Base-by-base conservation (phyloP, 2,797 vertebrate genomes). In the Sternarchorhynchus goeldii region DNA sequence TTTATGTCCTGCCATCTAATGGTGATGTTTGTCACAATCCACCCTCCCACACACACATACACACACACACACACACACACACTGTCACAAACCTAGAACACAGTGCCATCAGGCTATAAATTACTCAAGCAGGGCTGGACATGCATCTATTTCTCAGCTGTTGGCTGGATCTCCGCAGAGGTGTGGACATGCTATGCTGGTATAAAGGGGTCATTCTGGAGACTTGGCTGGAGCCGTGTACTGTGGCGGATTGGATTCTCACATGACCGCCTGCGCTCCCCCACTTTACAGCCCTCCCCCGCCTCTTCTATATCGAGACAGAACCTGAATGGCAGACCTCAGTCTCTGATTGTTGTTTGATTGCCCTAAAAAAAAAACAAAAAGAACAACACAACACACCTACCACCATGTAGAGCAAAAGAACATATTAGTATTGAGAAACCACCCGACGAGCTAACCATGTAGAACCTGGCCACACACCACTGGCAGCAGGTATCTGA, bases 181-280 rank as follows among this genome's bases (percentile, higher is more conserved):
- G 90, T 90, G 88, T 85, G 91, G 90, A 92, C 89, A 88, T 88
- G 85, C 87, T 90, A 92, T 85, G 80, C 85, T 92, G 91, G 94
- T 93, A 90, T 93, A 94, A 85, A 94, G 92, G 91, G 91, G 91
- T 92, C 89, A 91, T 94, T 95, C 92, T 91, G 91, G 92, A 93
- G 90, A 92, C 92, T 95, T 93, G 82, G 32, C 89, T 89, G 88
- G 89, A 80, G 89, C 91, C 93, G 88, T 92, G 88, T 92, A 91
- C 91, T 92, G 93, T 94, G 92, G 94, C 93, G 90, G 91, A 94
- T 92, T 93, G 91, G 91, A 93, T 94, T 95, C 93, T 93, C 92
- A 93, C 89, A 91, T 90, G 89, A 94, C 93, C 91, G 91, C 89
- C 88, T 94, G 91, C 89, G 91, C 93, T 93, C 93, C 10, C 45